A percentile compares a stretch with the other conserved stretches of the same genome.
Evolutionary conservation across 2,797 vertebrate species (phyloP).

Genomic region (Steatocranus sp.): DNA sequence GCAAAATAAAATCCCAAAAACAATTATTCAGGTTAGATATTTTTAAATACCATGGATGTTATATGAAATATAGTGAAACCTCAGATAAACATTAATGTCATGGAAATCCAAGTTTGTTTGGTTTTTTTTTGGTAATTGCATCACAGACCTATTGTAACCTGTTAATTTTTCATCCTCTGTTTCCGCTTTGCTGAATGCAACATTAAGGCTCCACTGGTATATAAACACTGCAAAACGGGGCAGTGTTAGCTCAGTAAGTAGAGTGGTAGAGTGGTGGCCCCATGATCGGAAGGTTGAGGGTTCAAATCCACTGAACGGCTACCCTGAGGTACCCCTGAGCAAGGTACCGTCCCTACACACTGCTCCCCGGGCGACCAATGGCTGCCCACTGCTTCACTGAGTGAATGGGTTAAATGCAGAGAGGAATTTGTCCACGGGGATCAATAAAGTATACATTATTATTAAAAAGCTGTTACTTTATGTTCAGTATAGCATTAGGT

Average conservation of each 20-base stretch:
- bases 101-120: background rate
- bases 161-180: background rate
- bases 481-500: background rate
- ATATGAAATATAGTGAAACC: too few species aligned
- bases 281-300: background rate
- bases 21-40: too few species aligned
- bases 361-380: background rate
- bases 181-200: background rate
- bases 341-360: accelerated
- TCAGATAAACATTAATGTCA: background rate
- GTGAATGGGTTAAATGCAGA: background rate
- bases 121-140: background rate
- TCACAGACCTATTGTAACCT: background rate
- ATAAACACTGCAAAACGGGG: accelerated
- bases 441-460: background rate
- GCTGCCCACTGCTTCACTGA: background rate
- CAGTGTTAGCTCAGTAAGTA: background rate
- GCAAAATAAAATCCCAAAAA: background rate
- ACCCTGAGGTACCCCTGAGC: background rate
- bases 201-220: background rate
- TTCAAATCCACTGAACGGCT: accelerated
- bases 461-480: background rate
- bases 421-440: background rate
- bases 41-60: too few species aligned
- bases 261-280: background rate